Base-by-base conservation (phyloP, 2,888 invertebrate genomes). In the Cinara cedri region DNA sequence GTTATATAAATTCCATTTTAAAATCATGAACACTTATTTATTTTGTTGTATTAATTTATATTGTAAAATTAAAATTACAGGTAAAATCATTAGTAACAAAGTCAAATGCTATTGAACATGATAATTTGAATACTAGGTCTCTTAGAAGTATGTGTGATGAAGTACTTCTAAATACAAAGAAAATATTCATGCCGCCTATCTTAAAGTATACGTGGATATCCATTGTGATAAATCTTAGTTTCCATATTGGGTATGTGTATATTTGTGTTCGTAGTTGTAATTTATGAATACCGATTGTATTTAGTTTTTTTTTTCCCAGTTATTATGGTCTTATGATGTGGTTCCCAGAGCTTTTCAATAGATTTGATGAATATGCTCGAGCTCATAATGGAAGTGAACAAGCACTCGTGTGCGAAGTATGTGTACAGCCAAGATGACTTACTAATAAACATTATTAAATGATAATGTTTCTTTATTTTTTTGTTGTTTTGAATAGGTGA, bases 271-370 rank as follows among this genome's bases (percentile, higher is more conserved):
- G 21, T 72, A 1, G 11, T 60, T 1, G 24, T 44, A 51, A 51
- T 57, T 60, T n/a, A 34, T 49, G 49, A 78, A 19, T 62, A 49
- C 14, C 54, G 0, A 66, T 63, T 9, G n/a, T 16, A 63, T 55
- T 57, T 57, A 6, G 9, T 55, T 49, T 24, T 68, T 75, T 70
- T 81, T 63, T 68, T 84, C 86, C 13, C 86, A 92, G 93, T 80
- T 97, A 96, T 86, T 97, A 97, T 86, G 96, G 96, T 60, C 88
- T 97, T 76, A 95, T 95, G 94, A 95, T 97, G 94, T 97, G 97
- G 97, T 96, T 96, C 87, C 96, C 96, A 0, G 96, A 96, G 87
- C 89, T 97, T 85, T 97, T 96, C 87, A 94, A 93, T 86, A 92
- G 96, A 68, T 94, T 94, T 86, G 93, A 94, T 87, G 93, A 93